phyloP scores from a whole-genome alignment of 2,888 invertebrate genomes.

The Lasioglossum oenotherae region DNA sequence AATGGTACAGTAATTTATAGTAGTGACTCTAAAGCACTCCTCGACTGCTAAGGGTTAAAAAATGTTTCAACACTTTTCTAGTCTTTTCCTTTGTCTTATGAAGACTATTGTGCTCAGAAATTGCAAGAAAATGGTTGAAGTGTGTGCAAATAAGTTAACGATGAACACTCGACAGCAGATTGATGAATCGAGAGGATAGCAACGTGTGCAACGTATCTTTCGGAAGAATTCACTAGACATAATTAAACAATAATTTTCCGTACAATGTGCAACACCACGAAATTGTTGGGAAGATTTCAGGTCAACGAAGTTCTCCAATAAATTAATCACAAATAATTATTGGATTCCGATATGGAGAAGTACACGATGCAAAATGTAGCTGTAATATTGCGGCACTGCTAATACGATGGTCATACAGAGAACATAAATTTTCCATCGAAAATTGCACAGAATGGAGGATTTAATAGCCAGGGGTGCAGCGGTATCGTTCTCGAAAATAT shows the following conservation, averaged over 20 bases:
- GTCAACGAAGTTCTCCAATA: background rate
- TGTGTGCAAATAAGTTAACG: background rate
- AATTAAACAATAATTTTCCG: background rate
- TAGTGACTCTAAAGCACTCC: no score
- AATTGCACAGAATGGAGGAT: background rate
- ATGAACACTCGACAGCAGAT: background rate
- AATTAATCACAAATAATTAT: slow-evolving; percentile 10
- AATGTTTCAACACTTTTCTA: background rate
- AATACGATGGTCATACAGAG: background rate
- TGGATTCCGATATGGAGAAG: background rate
- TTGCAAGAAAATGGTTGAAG: background rate
- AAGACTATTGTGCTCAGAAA: background rate
- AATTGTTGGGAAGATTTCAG: background rate
- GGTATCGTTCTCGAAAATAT: background rate
- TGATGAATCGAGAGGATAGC: background rate
- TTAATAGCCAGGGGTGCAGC: background rate
- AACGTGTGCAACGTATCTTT: background rate
- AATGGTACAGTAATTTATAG: no score
- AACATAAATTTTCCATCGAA: background rate
- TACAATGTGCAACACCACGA: background rate
- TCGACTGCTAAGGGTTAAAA: no score
- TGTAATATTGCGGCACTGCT: background rate
- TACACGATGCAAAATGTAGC: background rate
- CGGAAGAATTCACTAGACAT: background rate
- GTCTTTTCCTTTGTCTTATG: no score